Conservation (phyloP, 1,140 invertebrate genomes). For the Lepidurus apus region DNA sequence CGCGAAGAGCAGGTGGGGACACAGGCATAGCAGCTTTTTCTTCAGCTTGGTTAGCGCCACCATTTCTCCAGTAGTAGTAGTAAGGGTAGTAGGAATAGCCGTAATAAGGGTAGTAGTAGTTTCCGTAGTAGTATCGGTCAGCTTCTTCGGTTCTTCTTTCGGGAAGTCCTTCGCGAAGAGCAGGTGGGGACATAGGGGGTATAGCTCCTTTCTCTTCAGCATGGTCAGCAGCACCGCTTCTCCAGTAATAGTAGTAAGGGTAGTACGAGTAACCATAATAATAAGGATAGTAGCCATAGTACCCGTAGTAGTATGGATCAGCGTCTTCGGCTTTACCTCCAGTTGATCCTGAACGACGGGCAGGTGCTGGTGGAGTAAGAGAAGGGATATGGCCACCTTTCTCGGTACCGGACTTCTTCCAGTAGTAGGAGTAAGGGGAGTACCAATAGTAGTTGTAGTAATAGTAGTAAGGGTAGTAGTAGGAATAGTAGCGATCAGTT, state of each 20-base stretch:
- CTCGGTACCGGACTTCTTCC: background rate
- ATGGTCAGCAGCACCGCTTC: background rate
- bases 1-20: background rate
- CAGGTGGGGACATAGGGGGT: background rate
- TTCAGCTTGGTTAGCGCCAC: background rate
- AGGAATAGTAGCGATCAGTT: background rate
- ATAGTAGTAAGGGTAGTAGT: background rate
- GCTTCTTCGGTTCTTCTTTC: background rate
- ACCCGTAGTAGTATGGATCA: background rate
- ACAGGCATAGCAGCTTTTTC: background rate
- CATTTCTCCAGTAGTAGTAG: background rate
- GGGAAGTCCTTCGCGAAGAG: background rate
- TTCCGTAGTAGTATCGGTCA: background rate
- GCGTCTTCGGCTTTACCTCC: background rate
- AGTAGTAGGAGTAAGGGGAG: background rate
- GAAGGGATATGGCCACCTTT: background rate
- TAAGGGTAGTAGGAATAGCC: background rate
- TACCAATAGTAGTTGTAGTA: conserved; percentile 3
- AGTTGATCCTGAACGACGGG: background rate
- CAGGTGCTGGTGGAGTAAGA: no score
- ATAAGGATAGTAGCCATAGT: background rate
- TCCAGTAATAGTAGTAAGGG: conserved; percentile 1
- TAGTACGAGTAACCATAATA: background rate
- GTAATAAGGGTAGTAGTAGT: background rate
- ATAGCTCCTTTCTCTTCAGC: background rate